These are phyloP conservation scores for Deroplatys truncata DNA, from an alignment of 2,888 invertebrate species.

Conservation along the genomic window DNA sequence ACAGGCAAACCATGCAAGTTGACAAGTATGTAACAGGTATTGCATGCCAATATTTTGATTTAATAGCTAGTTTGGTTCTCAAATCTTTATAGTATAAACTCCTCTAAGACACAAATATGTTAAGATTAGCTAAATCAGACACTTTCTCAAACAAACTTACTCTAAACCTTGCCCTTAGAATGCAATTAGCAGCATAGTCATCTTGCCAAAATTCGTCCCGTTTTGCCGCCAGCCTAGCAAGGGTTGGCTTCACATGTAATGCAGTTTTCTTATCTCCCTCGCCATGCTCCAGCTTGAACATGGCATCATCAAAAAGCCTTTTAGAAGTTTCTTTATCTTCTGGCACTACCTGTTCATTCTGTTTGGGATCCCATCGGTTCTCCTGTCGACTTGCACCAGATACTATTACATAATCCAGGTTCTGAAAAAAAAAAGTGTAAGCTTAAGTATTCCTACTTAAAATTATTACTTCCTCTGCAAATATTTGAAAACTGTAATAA, in stretches of 20 bases:
- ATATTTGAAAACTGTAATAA: not conserved
- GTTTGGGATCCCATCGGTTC: slow-evolving; percentile 95
- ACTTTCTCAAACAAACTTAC: slow-evolving; percentile 49
- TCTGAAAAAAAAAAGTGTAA: slow-evolving; percentile 52
- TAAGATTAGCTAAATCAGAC: too few species aligned
- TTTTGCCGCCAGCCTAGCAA: slow-evolving; percentile 71
- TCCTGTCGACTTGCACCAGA: slow-evolving; percentile 95
- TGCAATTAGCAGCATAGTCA: slow-evolving; percentile 86
- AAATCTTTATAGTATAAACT: too few species aligned
- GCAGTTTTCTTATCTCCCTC: slow-evolving; percentile 70
- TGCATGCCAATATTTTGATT: too few species aligned
- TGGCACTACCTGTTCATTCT: slow-evolving; percentile 90
- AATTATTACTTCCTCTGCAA: too few species aligned
- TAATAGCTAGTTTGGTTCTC: too few species aligned
- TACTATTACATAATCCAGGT: slow-evolving; percentile 93
- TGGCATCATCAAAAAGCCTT: slow-evolving; percentile 89
- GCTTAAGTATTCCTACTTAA: not conserved
- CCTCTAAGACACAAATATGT: too few species aligned
- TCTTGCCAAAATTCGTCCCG: slow-evolving; percentile 86
- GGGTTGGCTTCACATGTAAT: slow-evolving; percentile 64
- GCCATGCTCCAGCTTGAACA: slow-evolving; percentile 95
- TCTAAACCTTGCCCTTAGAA: slow-evolving; percentile 78
- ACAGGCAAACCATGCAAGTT: too few species aligned
- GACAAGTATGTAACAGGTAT: too few species aligned
- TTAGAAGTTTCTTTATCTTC: slow-evolving; percentile 89